Evolutionary conservation across 2,113 vertebrate genomes (phyloP).

Genomic region (Leucoraja erinaceus): DNA sequence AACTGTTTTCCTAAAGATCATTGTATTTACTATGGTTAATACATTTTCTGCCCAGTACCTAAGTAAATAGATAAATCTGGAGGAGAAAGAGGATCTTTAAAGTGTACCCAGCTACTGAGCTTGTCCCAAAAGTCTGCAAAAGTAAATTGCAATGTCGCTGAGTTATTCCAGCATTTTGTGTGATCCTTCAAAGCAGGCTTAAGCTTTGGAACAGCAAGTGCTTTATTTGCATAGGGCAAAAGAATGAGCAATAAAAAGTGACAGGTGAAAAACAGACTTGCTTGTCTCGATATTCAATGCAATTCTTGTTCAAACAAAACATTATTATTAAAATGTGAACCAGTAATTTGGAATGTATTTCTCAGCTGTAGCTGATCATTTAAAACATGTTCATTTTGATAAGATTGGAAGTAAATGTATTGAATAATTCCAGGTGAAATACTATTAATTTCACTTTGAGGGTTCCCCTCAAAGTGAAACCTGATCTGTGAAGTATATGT

Average conservation of each 20-base stretch:
- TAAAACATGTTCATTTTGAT: no score
- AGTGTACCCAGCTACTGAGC: not conserved
- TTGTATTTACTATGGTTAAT: not conserved
- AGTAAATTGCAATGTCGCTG: not conserved
- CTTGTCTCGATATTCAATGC: not conserved
- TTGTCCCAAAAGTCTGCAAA: not conserved
- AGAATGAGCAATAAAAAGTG: conserved; percentile 17
- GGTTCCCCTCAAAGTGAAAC: not conserved
- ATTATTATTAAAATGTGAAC: not conserved
- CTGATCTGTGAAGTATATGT: not conserved
- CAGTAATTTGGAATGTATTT: not conserved
- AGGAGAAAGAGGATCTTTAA: not conserved
- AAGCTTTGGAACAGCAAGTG: not conserved
- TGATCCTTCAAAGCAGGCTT: not conserved
- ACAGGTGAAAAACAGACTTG: conserved; percentile 11
- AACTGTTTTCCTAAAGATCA: not conserved
- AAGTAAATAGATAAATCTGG: not conserved
- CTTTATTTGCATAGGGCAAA: not conserved
- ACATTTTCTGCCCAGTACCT: not conserved
- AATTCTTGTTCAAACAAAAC: not conserved
- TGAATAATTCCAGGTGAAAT: conserved; percentile 7
- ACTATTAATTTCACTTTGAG: no score
- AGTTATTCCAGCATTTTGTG: no score
- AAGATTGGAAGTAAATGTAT: not conserved
- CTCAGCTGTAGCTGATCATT: not conserved